A percentile compares a stretch with the other conserved stretches of the same genome.
Evolutionary conservation across 2,888 invertebrate genomes (phyloP).

Genomic region (Sclerodermus sp.): DNA sequence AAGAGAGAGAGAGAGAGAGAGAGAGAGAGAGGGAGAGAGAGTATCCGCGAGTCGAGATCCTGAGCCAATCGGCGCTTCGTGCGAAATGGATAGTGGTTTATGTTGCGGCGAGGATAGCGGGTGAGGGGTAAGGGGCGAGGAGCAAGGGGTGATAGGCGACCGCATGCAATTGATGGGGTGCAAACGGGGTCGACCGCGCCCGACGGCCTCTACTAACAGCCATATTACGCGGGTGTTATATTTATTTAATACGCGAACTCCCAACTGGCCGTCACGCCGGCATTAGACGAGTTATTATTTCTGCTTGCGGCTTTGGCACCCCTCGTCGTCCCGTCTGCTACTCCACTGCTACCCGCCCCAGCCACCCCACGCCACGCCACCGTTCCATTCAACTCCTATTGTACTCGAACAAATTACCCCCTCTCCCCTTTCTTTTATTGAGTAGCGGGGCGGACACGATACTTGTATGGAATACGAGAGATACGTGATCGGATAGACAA

Average conservation of each 20-base stretch:
- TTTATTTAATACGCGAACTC: slow-evolving; percentile 52
- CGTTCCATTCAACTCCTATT: background rate
- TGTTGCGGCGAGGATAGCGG: slow-evolving; percentile 26
- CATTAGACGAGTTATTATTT: slow-evolving; percentile 53
- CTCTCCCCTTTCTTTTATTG: no score
- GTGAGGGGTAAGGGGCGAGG: slow-evolving; percentile 24
- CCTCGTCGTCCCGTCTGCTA: slow-evolving; percentile 16
- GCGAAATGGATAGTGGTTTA: slow-evolving; percentile 33
- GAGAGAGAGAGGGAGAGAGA: no score
- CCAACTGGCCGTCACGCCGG: slow-evolving; percentile 20
- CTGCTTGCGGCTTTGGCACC: slow-evolving; percentile 42
- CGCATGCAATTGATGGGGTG: slow-evolving; percentile 53
- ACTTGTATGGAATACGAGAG: background rate
- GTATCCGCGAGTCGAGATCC: no score
- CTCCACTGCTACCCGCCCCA: no score
- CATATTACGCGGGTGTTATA: slow-evolving; percentile 51
- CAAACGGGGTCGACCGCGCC: slow-evolving; percentile 49
- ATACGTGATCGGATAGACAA: background rate
- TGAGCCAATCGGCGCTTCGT: background rate
- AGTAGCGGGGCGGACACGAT: no score
- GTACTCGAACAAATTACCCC: background rate
- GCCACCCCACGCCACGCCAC: no score
- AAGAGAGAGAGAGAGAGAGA: no score
- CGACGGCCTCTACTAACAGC: slow-evolving; percentile 38
- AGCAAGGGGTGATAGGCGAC: slow-evolving; percentile 43